A percentile compares a stretch with the other conserved stretches of the same genome.
Evolutionary conservation across 2,797 vertebrate genomes (phyloP).

Genomic region (Cyprinodon diabolis): DNA sequence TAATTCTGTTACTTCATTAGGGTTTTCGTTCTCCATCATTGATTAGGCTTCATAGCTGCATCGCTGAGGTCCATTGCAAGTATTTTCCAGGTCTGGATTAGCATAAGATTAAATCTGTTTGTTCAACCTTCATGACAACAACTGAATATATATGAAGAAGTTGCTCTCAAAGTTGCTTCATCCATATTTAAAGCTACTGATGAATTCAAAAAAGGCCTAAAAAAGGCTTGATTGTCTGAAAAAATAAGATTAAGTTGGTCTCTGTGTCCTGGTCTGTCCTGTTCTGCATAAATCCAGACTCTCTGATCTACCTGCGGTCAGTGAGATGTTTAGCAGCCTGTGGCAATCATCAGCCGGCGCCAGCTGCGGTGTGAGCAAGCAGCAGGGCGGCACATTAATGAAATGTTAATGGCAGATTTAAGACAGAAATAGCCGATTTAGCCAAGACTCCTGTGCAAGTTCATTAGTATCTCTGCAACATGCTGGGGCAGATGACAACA

Average conservation of each 20-base stretch:
- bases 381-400: constrained; percentile 94
- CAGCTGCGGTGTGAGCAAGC: constrained; percentile 80
- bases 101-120: background rate
- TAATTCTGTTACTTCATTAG: constrained; percentile 3
- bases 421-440: constrained; percentile 93
- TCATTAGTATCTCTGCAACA: constrained; percentile 92
- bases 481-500: constrained; percentile 86
- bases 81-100: background rate
- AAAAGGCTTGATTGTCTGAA: background rate
- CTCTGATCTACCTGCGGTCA: constrained; percentile 78
- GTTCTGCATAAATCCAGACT: constrained; percentile 5
- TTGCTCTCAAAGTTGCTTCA: background rate
- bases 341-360: constrained; percentile 86
- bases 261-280: background rate
- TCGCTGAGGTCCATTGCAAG: background rate
- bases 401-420: constrained; percentile 99
- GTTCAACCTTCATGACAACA: background rate
- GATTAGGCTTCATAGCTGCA: background rate
- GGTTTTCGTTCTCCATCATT: background rate
- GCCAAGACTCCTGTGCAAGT: constrained; percentile 89
- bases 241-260: background rate
- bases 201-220: background rate
- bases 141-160: too few relatives aligned
- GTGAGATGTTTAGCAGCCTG: constrained; percentile 66
- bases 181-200: background rate